phyloP scores from a whole-genome alignment of 1,140 invertebrate species.

The Trichonephila inaurata region DNA sequence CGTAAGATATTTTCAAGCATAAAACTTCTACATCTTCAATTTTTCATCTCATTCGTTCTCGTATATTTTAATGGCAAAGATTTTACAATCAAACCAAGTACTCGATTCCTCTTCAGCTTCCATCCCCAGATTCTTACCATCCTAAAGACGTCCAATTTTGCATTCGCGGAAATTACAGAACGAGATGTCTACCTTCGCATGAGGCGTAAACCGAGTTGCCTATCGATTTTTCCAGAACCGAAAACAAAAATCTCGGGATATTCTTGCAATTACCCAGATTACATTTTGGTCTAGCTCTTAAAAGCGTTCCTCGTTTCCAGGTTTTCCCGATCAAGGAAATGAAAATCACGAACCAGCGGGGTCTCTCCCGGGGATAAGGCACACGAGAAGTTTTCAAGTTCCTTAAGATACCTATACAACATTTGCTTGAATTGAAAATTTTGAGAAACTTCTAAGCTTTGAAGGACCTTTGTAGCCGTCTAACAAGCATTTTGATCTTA shows the following conservation, averaged over 20 bases:
- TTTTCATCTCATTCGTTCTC: neutral
- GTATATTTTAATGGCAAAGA: neutral
- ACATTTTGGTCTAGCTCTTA: neutral
- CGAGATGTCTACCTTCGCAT: neutral
- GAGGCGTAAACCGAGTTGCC: neutral
- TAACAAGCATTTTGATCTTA: neutral
- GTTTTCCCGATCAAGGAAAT: constrained; percentile 22
- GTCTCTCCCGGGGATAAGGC: neutral
- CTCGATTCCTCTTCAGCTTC: neutral
- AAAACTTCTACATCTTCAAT: neutral
- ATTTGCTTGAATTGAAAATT: neutral
- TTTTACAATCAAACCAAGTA: neutral
- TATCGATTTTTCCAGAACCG: neutral
- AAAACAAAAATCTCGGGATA: constrained; percentile 9
- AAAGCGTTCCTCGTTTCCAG: constrained; percentile 10
- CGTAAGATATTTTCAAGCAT: neutral
- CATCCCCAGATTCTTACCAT: neutral
- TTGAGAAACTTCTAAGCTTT: neutral
- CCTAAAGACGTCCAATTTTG: neutral
- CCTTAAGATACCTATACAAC: neutral
- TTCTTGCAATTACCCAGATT: constrained; percentile 49
- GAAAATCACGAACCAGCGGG: neutral
- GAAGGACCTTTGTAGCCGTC: neutral
- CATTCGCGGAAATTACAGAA: neutral
- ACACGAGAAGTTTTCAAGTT: neutral